These are phyloP conservation scores for Cephalopachus bancanus DNA, from an alignment of 2,797 vertebrate species.

Conservation along the genomic window DNA sequence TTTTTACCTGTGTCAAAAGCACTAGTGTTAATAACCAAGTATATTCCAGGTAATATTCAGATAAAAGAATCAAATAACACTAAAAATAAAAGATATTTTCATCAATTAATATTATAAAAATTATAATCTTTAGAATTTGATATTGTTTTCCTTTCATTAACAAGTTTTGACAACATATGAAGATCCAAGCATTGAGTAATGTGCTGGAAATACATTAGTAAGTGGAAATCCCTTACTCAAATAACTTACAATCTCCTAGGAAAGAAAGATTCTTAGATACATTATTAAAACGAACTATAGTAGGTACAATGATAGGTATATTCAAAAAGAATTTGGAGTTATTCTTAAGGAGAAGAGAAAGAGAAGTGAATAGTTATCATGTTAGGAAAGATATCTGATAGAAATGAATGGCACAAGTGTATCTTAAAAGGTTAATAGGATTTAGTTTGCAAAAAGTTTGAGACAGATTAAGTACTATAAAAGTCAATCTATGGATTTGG, in stretches of 20 bases:
- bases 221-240: background rate
- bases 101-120: background rate
- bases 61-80: background rate
- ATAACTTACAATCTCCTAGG: background rate
- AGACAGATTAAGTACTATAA: background rate
- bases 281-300: background rate
- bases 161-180: background rate
- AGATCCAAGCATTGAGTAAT: background rate
- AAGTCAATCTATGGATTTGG: background rate
- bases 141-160: background rate
- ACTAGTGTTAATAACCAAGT: background rate
- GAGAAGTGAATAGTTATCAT: background rate
- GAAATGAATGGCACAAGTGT: background rate
- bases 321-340: background rate
- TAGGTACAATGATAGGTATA: background rate
- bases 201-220: background rate
- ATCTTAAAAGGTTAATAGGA: background rate
- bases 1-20: background rate
- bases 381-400: background rate
- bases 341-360: background rate
- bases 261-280: background rate
- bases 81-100: background rate
- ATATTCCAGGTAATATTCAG: background rate
- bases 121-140: background rate
- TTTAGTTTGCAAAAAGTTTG: background rate